Evolutionary conservation across 2,113 vertebrate species (phyloP).

Genomic region (Xenus cinereus): DNA sequence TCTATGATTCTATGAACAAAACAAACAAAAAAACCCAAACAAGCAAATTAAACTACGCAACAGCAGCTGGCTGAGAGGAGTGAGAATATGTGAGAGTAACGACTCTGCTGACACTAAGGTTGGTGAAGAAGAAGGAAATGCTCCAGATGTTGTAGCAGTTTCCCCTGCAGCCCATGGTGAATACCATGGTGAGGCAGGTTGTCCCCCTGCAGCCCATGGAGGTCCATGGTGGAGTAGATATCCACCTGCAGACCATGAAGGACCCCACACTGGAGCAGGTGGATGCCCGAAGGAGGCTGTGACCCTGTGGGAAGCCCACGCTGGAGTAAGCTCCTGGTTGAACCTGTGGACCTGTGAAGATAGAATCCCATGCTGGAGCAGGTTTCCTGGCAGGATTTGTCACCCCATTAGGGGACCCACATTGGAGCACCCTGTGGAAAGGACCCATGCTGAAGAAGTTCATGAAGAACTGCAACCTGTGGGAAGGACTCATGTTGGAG

Average conservation of each 20-base stretch:
- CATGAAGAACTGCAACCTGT: neutral
- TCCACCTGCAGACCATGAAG: neutral
- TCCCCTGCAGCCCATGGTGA: neutral
- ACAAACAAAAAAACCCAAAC: no score
- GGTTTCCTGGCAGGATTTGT: neutral
- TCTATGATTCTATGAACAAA: neutral
- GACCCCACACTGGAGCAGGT: neutral
- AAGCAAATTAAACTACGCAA: neutral
- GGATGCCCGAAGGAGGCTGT: neutral
- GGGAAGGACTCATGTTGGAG: neutral
- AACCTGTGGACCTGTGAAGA: accelerated
- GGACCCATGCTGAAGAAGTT: neutral
- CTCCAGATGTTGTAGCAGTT: neutral
- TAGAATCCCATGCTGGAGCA: neutral
- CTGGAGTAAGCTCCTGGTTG: neutral
- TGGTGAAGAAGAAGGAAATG: neutral
- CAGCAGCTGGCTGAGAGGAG: neutral
- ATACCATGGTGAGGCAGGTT: neutral
- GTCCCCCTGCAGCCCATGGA: neutral
- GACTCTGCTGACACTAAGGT: accelerated
- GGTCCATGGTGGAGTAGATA: neutral
- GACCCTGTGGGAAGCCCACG: accelerated
- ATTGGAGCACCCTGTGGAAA: accelerated
- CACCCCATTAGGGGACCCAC: accelerated
- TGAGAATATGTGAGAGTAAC: accelerated